These are phyloP conservation scores for Caenorhabditis sinica DNA, from an alignment of 2,888 invertebrate species.

Conservation along the genomic window DNA sequence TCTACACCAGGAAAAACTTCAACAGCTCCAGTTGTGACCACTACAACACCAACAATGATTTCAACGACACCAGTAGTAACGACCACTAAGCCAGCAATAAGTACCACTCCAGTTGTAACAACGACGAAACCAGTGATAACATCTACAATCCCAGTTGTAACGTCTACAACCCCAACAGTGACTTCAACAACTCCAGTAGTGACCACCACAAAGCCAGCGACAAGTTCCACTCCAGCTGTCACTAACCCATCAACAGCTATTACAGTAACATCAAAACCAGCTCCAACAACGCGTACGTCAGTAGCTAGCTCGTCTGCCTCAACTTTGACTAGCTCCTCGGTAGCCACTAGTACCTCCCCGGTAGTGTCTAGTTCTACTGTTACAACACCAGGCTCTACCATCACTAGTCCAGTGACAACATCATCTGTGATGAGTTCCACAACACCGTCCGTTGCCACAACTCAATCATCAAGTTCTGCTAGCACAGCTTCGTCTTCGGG, in stretches of 20 bases:
- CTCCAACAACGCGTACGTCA: slow-evolving; percentile 7
- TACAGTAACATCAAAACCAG: neutral
- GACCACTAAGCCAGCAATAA: neutral
- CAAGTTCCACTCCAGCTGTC: neutral
- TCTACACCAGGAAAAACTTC: neutral
- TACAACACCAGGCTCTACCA: too few relatives aligned
- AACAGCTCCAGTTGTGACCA: neutral
- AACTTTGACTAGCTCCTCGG: neutral
- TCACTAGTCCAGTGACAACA: too few relatives aligned
- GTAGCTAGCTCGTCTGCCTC: slow-evolving; percentile 8
- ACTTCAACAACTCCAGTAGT: neutral
- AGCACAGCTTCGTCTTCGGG: too few relatives aligned
- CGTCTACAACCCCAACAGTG: too few relatives aligned
- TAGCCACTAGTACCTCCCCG: slow-evolving; percentile 6
- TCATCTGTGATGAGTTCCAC: too few relatives aligned
- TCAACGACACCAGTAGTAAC: neutral
- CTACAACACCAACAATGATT: neutral
- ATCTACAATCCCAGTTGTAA: neutral
- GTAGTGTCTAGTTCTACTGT: slow-evolving; percentile 8
- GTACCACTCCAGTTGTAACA: neutral
- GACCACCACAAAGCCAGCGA: too few relatives aligned
- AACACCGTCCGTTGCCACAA: too few relatives aligned
- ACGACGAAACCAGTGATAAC: neutral
- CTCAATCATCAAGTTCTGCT: too few relatives aligned
- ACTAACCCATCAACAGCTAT: neutral